Base-by-base conservation (phyloP, 1,140 invertebrate genomes). In the Drosophila aff. region DNA sequence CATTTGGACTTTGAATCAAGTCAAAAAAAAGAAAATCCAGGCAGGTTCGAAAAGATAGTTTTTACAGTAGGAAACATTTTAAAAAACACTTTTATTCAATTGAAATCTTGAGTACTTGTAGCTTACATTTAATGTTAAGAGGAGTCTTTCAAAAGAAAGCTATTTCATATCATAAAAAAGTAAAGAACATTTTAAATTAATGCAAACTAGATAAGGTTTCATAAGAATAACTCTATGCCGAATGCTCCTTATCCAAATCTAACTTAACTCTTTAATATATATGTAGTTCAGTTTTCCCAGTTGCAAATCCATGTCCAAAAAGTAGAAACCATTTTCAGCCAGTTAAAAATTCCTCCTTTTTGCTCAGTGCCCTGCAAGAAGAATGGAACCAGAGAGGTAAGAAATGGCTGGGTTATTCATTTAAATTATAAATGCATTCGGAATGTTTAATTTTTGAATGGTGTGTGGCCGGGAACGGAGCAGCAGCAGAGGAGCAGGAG, bases 401-500 rank as follows among this genome's bases (percentile, higher is more conserved):
- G 77, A 83, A 80, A 72, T 65, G 76, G 59, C 65, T 79, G 81
- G 84, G 81, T 90, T 89, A 90, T 89, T 89, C 85, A 89, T 89
- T 89, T 89, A 89, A 89, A 89, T 89, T 89, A 89, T 89, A 89
- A 89, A 90, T 89, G 85, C 85, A 89, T 90, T 90, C 85, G 82
- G 85, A 78, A 89, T 90, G 85, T 90, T 89, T 89, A 89, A 89
- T 89, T 89, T 89, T 89, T 89, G 85, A 89, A 89, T 89, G 69
- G 85, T 79, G 76, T 73, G 77, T 73, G 67, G 82, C 76, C 43
- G 61, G 62, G 67, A 73, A 52, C 31, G 71, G 71, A 73, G 52
- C 52, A 23, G 41, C 57, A 65, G 63, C 28, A 52, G 49, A 18
- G 28, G 49, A 31, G 36, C 62, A 66, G 16, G 4, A 36, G 8